phyloP scores from a whole-genome alignment of 2,888 invertebrate genomes.

The Gibbula magus region DNA sequence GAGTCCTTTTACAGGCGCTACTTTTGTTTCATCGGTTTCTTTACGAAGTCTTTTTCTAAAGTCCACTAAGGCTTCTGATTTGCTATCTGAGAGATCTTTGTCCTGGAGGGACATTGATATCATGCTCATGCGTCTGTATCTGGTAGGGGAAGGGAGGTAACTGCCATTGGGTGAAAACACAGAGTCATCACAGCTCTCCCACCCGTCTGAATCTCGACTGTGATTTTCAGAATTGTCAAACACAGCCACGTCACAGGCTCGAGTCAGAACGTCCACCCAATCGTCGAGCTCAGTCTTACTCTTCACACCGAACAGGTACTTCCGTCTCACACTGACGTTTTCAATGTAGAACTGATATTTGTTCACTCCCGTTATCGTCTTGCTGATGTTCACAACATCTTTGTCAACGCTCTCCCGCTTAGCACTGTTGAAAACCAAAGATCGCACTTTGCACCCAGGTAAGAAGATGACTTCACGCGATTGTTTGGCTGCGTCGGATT shows the following conservation, averaged over 20 bases:
- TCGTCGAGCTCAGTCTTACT: conserved; percentile 47
- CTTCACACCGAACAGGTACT: conserved; percentile 58
- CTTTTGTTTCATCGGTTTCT: conserved; percentile 46
- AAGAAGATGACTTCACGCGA: conserved; percentile 58
- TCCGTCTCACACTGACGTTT: conserved; percentile 50
- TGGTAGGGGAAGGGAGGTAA: background rate
- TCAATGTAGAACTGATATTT: conserved; percentile 63
- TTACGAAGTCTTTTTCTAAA: conserved; percentile 24
- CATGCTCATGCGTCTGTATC: conserved; percentile 10
- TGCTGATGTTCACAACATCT: conserved; percentile 29
- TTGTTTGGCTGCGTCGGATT: conserved; percentile 46
- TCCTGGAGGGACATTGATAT: conserved; percentile 17
- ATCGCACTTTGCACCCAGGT: conserved; percentile 60
- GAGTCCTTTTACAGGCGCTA: conserved; percentile 50
- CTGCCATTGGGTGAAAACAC: background rate
- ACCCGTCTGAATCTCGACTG: background rate
- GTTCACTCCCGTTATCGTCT: conserved; percentile 57
- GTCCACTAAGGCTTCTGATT: conserved; percentile 2
- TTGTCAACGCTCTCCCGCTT: conserved; percentile 42
- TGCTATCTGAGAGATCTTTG: background rate
- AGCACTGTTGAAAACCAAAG: conserved; percentile 58
- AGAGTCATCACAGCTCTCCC: background rate
- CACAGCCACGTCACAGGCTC: conserved; percentile 49
- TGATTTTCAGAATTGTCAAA: background rate
- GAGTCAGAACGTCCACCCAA: conserved; percentile 53